These are phyloP conservation scores for Girardinichthys multiradiatus DNA, from an alignment of 2,113 vertebrate genomes.

Conservation along the genomic window DNA sequence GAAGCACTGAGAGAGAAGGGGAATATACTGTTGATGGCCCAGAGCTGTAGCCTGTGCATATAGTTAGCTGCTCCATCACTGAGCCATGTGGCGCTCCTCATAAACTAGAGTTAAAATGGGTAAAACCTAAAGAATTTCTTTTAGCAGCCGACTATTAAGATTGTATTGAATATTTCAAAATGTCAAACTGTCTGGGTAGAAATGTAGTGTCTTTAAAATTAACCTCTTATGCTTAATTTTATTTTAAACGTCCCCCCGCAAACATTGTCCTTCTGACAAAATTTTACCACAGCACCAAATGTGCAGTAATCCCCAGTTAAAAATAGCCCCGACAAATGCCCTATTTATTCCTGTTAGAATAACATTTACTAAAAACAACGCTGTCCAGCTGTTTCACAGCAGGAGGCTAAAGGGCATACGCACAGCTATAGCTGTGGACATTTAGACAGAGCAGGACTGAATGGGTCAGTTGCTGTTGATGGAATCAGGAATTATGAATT, in stretches of 20 bases:
- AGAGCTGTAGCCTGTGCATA: too few species aligned
- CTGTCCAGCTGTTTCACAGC: slow-evolving; percentile 4
- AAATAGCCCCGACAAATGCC: slow-evolving; percentile 24
- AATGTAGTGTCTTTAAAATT: not conserved
- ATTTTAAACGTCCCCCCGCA: not conserved
- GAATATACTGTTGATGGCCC: not conserved
- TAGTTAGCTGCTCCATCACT: too few species aligned
- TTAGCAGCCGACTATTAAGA: too few species aligned
- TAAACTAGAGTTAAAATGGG: not conserved
- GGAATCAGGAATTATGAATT: slow-evolving; percentile 4
- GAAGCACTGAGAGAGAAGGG: not conserved
- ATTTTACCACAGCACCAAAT: slow-evolving; percentile 1
- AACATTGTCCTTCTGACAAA: not conserved
- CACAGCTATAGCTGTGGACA: not conserved
- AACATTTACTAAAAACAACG: slow-evolving; percentile 15
- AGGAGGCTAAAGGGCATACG: not conserved
- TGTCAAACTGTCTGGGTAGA: not conserved
- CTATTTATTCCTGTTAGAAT: slow-evolving; percentile 1
- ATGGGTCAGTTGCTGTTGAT: not conserved
- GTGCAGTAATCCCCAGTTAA: slow-evolving; percentile 21
- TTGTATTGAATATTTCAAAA: not conserved
- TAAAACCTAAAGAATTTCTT: not conserved
- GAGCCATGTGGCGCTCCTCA: not conserved
- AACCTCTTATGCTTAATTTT: not conserved
- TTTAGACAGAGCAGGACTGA: not conserved